Evolutionary conservation across 1,140 invertebrate species (phyloP), one percentile per base, ranked within the genome.

Genomic region (Lordiphosa mommai): DNA sequence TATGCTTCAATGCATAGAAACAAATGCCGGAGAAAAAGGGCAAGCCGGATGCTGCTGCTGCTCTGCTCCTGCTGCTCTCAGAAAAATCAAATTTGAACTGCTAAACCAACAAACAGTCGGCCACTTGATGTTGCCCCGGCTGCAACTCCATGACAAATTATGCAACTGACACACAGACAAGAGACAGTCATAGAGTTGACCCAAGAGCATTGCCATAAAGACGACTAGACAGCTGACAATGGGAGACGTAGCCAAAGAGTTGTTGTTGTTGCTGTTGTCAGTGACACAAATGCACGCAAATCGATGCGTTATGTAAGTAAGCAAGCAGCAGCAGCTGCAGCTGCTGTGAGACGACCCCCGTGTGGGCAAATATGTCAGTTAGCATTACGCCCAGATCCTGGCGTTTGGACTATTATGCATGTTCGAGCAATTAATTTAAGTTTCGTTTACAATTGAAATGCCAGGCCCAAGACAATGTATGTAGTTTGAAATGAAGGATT

Each of bases 351-450:
- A 17, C 23, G 17, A 12, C 46, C 37, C 67, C 59, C 52, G 65
- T 82, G 63, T 63, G 72, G 77, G 72, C 63, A 80, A 80, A 74
- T 74, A 80, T 82, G 76, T 80, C 76, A 77, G 76, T 76, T 82
- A 61, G 59, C 72, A 76, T 80, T 80, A 77, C 68, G 72, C 70
- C 58, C 51, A 68, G 67, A 51, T 59, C 63, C 63, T 65, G 63
- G 36, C 36, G 20, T 23, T 23, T 55, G 58, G 53, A 69, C 58
- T 67, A 74, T 74, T 71, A 80, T 80, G 76, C 74, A 82, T 82
- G 76, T 80, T 73, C 76, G 66, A 82, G 76, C 76, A 80, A 80
- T 80, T 80, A 80, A 82, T 80, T 80, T 80, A 76, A 76, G 76
- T 80, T 82, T 82, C 76, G 67, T 80, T 80, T 80, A 82, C 76